A percentile compares a stretch with the other conserved stretches of the same genome.
Evolutionary conservation across 2,888 invertebrate species (phyloP).

Genomic region (Hypena proboscidalis): DNA sequence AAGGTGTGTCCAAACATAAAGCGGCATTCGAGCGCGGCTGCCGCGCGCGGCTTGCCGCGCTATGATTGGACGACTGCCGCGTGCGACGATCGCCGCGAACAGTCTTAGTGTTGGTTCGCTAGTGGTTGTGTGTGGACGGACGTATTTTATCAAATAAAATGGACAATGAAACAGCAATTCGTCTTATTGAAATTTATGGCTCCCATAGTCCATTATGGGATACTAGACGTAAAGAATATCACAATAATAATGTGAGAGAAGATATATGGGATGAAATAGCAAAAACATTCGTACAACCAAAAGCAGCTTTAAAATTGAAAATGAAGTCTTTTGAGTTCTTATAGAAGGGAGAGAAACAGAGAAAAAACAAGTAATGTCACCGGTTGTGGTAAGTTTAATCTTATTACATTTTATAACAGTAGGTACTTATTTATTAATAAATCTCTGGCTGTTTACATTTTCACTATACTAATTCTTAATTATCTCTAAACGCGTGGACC

Average conservation of each 20-base stretch:
- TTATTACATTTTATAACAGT: slow-evolving; percentile 16
- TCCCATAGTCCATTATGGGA: slow-evolving; percentile 12
- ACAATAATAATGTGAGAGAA: slow-evolving; percentile 18
- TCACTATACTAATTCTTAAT: slow-evolving; percentile 12
- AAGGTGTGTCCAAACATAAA: slow-evolving; percentile 13
- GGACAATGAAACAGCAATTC: slow-evolving; percentile 18
- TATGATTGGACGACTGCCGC: slow-evolving; percentile 23
- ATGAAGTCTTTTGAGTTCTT: slow-evolving; percentile 19
- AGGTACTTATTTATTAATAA: slow-evolving; percentile 16
- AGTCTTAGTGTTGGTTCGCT: background rate
- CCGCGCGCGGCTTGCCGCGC: slow-evolving; percentile 16
- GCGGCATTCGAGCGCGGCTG: slow-evolving; percentile 18
- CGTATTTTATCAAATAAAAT: slow-evolving; percentile 12
- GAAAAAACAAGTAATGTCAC: slow-evolving; percentile 18
- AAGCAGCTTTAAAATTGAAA: slow-evolving; percentile 17
- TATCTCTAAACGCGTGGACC: slow-evolving; percentile 26
- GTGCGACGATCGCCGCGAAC: slow-evolving; percentile 16
- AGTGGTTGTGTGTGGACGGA: background rate
- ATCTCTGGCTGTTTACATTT: slow-evolving; percentile 13
- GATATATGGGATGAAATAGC: slow-evolving; percentile 14
- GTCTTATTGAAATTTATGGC: slow-evolving; percentile 17
- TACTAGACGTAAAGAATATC: slow-evolving; percentile 13
- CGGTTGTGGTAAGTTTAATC: slow-evolving; percentile 18
- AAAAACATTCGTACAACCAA: slow-evolving; percentile 14
- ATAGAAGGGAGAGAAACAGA: slow-evolving; percentile 20